These are phyloP conservation scores for Muntiacus reevesi DNA, from an alignment of 2,113 vertebrate species.

Conservation along the genomic window DNA sequence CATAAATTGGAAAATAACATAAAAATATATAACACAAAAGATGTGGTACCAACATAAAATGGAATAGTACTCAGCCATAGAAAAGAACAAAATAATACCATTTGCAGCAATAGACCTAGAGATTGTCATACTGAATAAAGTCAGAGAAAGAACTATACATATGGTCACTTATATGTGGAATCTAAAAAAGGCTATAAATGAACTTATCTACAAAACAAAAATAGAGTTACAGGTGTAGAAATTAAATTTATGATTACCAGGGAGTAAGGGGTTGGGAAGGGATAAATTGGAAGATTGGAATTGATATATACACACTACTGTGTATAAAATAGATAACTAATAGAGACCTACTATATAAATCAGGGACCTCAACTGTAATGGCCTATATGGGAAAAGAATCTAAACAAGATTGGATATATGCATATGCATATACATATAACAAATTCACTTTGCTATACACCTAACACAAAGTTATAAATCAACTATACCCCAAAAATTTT, in stretches of 20 bases:
- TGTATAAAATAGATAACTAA: not conserved
- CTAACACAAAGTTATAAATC: not conserved
- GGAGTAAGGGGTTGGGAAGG: not conserved
- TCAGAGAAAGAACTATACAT: not conserved
- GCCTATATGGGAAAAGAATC: not conserved
- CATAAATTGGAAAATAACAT: constrained; percentile 10
- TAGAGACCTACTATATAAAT: not conserved
- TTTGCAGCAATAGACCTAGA: not conserved
- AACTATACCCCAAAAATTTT: not conserved
- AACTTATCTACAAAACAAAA: not conserved
- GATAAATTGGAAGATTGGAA: not conserved
- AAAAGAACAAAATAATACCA: not conserved
- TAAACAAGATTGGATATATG: not conserved
- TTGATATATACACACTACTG: not conserved
- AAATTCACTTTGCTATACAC: not conserved
- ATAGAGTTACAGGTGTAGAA: not conserved
- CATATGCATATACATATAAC: not conserved
- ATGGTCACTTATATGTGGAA: not conserved
- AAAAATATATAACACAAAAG: not conserved
- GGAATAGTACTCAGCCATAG: not conserved
- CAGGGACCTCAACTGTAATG: not conserved
- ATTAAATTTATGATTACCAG: not conserved
- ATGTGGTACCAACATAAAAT: not conserved
- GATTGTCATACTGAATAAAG: not conserved
- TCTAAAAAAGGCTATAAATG: not conserved